Evolutionary conservation across 2,888 invertebrate genomes (phyloP).

Genomic region (Pharmacophagus antenor): DNA sequence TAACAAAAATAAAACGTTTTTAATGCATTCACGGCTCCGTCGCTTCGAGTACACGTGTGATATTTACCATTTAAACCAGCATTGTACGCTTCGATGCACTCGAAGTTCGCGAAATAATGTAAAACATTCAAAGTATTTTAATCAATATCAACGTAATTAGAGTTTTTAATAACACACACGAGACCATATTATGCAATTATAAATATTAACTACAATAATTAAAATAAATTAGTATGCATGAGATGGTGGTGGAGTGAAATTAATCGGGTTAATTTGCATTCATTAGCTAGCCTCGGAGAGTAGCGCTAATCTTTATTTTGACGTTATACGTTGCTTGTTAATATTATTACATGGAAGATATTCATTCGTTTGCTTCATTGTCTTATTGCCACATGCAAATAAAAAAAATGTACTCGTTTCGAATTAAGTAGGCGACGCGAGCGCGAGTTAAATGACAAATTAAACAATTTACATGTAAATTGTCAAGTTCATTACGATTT

Average conservation of each 20-base stretch:
- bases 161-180: not conserved
- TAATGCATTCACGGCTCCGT: slow-evolving; percentile 4
- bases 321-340: slow-evolving; percentile 5
- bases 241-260: slow-evolving; percentile 10
- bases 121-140: not conserved
- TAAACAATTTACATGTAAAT: slow-evolving; percentile 34
- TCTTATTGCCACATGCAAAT: not conserved
- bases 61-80: slow-evolving; percentile 9
- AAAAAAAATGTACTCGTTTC: slow-evolving; percentile 5
- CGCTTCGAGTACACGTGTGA: not conserved
- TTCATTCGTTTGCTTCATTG: not conserved
- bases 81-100: not conserved
- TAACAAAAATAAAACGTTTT: slow-evolving; percentile 10
- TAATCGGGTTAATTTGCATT: slow-evolving; percentile 24
- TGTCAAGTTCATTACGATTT: slow-evolving; percentile 31
- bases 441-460: slow-evolving; percentile 25
- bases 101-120: not conserved
- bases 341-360: slow-evolving; percentile 2
- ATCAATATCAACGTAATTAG: not conserved
- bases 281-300: slow-evolving; percentile 9
- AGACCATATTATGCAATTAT: slow-evolving; percentile 4
- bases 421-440: slow-evolving; percentile 6
- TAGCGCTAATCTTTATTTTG: slow-evolving; percentile 18
- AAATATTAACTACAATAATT: slow-evolving; percentile 14
- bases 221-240: slow-evolving; percentile 20